These are phyloP conservation scores for Rhopilema esculentum DNA, from an alignment of 30 jellyfish, hydroid and myxozoan genomes.

Conservation along the genomic window DNA sequence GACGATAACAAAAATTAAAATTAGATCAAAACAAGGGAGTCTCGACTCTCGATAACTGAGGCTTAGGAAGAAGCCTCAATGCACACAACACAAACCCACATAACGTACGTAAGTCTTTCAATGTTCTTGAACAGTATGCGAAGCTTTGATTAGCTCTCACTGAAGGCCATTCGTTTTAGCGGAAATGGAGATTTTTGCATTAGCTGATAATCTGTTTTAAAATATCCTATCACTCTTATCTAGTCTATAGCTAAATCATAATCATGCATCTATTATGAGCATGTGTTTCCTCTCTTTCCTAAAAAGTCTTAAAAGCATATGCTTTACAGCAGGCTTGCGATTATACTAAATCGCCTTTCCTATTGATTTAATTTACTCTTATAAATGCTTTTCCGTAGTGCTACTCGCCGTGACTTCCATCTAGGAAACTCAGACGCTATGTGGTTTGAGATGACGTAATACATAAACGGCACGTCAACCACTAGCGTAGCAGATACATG, in stretches of 20 bases:
- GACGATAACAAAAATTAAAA: too few species aligned
- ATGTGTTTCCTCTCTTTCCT: not conserved
- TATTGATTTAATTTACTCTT: not conserved
- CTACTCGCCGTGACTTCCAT: constrained; percentile 4
- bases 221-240: not conserved
- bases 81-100: not conserved
- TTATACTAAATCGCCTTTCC: not conserved
- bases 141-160: not conserved
- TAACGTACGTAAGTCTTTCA: too few species aligned
- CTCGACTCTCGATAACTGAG: too few species aligned
- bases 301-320: not conserved
- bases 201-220: not conserved
- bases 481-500: too few species aligned
- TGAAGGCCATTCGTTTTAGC: constrained; percentile 3
- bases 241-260: not conserved
- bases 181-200: constrained; percentile 27
- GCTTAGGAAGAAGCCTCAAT: too few species aligned
- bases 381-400: not conserved
- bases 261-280: not conserved
- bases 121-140: not conserved
- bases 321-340: not conserved
- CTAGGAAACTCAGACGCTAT: not conserved
- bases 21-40: too few species aligned
- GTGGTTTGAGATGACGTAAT: not conserved
- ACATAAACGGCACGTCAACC: not conserved